phyloP scores from a whole-genome alignment of 1,140 invertebrate genomes.

The Berghia stephanieae region DNA sequence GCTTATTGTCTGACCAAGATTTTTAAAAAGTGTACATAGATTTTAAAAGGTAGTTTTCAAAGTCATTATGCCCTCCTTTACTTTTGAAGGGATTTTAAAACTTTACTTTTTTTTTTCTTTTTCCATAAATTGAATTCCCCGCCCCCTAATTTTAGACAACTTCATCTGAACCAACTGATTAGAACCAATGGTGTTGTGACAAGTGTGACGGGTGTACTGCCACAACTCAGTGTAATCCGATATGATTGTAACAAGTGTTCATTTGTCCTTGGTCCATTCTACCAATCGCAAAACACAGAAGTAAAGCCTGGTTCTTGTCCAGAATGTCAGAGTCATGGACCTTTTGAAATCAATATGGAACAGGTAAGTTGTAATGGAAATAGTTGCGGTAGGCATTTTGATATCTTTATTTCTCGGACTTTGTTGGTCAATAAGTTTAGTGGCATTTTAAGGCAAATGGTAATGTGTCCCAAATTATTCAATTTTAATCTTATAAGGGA shows the following conservation, averaged over 20 bases:
- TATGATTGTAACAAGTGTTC: conserved; percentile 98
- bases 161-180: conserved; percentile 94
- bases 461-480: no score
- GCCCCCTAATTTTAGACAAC: conserved; percentile 74
- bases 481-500: no score
- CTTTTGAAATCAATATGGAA: conserved; percentile 81
- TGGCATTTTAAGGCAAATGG: no score
- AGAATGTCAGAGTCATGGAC: conserved; percentile 95
- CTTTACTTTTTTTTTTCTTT: neutral
- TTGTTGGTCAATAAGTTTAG: no score
- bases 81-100: neutral
- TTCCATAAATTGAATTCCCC: neutral
- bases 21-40: no score
- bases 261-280: conserved; percentile 94
- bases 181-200: conserved; percentile 96
- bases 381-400: no score
- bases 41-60: no score
- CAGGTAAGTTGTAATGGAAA: no score
- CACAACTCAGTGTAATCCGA: conserved; percentile 94
- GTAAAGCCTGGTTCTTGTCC: conserved; percentile 96
- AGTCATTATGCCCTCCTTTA: no score
- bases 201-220: conserved; percentile 92
- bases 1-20: no score
- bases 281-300: conserved; percentile 90
- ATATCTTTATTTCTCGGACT: no score